phyloP scores from a whole-genome alignment of 2,888 invertebrate genomes.

The Hemaris fuciformis region DNA sequence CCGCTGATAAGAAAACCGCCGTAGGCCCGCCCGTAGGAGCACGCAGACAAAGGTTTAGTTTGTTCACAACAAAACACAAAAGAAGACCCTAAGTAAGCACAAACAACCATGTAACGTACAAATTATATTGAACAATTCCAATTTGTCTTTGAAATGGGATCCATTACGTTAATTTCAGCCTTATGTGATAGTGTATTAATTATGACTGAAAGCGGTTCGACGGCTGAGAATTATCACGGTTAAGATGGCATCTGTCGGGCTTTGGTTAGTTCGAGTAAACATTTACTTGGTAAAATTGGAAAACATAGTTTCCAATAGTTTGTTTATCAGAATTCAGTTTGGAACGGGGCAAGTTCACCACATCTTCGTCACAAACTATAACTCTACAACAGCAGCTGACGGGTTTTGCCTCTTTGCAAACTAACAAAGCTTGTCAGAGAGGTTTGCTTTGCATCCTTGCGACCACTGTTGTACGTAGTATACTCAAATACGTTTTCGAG shows the following conservation, averaged over 20 bases:
- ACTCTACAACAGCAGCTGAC: constrained; percentile 48
- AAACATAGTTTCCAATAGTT: constrained; percentile 5
- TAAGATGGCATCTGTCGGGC: neutral
- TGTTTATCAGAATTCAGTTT: constrained; percentile 9
- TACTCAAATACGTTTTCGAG: neutral
- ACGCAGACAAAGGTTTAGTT: constrained; percentile 64
- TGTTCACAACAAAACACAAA: constrained; percentile 65
- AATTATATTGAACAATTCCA: constrained; percentile 54
- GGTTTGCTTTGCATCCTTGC: constrained; percentile 20
- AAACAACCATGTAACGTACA: constrained; percentile 58
- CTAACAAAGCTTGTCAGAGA: constrained; percentile 37
- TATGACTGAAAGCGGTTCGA: neutral
- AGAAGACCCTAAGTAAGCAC: constrained; percentile 60
- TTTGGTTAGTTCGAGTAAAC: neutral
- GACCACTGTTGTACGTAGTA: neutral
- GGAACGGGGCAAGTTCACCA: constrained; percentile 20
- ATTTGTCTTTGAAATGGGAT: constrained; percentile 50
- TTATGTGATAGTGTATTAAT: constrained; percentile 21
- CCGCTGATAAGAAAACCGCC: constrained; percentile 64
- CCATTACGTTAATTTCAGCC: constrained; percentile 39
- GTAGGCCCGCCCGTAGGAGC: constrained; percentile 43
- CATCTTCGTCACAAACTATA: constrained; percentile 34
- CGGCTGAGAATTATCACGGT: neutral
- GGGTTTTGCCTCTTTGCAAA: constrained; percentile 39
- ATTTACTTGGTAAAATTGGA: constrained; percentile 5